A percentile compares a stretch with the other conserved stretches of the same genome.
Evolutionary conservation across 2,113 vertebrate genomes (phyloP).

Genomic region (Carlito syrichta): DNA sequence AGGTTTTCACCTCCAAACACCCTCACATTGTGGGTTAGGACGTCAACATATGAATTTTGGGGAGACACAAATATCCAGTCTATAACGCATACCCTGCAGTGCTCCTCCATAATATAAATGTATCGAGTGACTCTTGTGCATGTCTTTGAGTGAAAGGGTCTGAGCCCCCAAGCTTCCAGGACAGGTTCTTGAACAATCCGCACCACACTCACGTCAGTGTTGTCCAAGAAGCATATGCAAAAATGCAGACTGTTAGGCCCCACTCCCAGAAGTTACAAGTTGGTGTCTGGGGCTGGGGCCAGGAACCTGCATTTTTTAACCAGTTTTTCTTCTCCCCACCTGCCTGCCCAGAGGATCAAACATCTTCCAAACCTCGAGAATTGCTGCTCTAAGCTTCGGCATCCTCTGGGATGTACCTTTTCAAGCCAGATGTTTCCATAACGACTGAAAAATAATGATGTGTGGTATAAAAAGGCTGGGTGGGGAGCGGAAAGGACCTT

Average conservation of each 20-base stretch:
- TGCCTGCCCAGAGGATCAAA: background rate
- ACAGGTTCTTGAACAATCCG: background rate
- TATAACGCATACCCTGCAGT: background rate
- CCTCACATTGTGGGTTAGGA: fast-evolving
- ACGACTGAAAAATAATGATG: background rate
- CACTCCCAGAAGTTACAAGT: background rate
- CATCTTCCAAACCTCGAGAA: background rate
- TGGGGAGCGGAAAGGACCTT: too few relatives aligned
- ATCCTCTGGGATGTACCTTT: too few relatives aligned
- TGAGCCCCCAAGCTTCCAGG: background rate
- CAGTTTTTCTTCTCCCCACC: background rate
- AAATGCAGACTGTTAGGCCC: background rate
- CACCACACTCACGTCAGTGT: too few relatives aligned
- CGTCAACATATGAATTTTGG: background rate
- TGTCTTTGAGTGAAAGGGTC: background rate
- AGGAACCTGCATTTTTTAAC: background rate
- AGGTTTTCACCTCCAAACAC: background rate
- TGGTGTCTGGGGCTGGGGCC: background rate
- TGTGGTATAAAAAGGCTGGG: background rate
- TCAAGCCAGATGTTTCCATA: background rate
- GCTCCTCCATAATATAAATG: background rate
- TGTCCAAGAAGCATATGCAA: background rate
- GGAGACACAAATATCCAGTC: background rate
- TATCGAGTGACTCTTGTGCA: fast-evolving
- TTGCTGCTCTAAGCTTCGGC: background rate